Percentiles rank a stretch among this genome's conserved stretches.
Conservation (phyloP, 2,888 invertebrate species). For the Selenia dentaria region DNA sequence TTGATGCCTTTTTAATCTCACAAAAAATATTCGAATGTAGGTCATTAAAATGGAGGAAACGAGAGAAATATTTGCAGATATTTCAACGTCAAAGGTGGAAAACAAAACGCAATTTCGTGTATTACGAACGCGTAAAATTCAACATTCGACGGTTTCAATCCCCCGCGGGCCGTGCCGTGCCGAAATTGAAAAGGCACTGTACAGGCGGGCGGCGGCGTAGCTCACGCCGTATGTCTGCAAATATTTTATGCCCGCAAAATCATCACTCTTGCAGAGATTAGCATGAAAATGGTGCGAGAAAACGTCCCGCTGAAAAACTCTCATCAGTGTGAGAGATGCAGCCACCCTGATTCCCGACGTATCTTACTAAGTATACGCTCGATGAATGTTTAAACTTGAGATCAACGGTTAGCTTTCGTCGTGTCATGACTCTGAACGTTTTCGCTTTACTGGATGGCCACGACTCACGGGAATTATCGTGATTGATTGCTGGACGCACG, state of each 20-base stretch:
- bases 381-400: slow-evolving; percentile 54
- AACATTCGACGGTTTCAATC: slow-evolving; percentile 58
- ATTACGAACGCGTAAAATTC: slow-evolving; percentile 60
- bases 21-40: slow-evolving; percentile 39
- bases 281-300: slow-evolving; percentile 70
- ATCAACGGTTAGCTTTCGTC: slow-evolving; percentile 49
- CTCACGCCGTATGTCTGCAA: slow-evolving; percentile 54
- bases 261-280: slow-evolving; percentile 68
- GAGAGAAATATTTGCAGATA: slow-evolving; percentile 36
- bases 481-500: slow-evolving; percentile 26
- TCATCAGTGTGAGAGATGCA: slow-evolving; percentile 27
- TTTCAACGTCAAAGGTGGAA: slow-evolving; percentile 40
- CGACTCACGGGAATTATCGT: slow-evolving; percentile 21
- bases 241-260: slow-evolving; percentile 71
- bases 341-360: slow-evolving; percentile 52
- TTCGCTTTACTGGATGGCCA: slow-evolving; percentile 23
- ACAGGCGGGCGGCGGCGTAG: slow-evolving; percentile 38
- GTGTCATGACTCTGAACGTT: slow-evolving; percentile 8
- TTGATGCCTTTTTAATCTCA: slow-evolving; percentile 49
- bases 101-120: slow-evolving; percentile 49
- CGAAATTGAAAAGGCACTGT: slow-evolving; percentile 70
- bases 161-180: slow-evolving; percentile 49
- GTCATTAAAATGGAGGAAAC: slow-evolving; percentile 34
- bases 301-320: slow-evolving; percentile 54
- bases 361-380: slow-evolving; percentile 49